Evolutionary conservation across 2,797 vertebrate genomes (phyloP).

Genomic region (Poliocrania exsul): DNA sequence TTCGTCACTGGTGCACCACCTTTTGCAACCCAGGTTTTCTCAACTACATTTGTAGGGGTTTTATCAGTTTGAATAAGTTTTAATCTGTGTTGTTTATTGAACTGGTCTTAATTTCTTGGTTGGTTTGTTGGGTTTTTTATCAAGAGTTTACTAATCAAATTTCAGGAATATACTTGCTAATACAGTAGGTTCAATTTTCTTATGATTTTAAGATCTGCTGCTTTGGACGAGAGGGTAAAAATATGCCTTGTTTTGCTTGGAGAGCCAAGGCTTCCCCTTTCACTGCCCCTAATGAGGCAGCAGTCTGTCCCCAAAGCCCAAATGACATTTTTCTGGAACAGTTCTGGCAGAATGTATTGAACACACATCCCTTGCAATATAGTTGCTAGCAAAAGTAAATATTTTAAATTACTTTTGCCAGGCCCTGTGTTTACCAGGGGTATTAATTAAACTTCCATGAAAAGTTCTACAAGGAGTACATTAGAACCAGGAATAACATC

Average conservation of each 20-base stretch:
- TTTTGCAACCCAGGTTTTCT: not conserved
- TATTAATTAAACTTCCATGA: conserved; percentile 31
- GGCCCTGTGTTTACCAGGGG: not conserved
- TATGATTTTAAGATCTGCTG: not conserved
- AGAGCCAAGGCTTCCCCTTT: not conserved
- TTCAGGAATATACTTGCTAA: not conserved
- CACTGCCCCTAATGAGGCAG: conserved; percentile 36
- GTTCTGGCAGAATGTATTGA: not conserved
- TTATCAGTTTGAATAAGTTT: not conserved
- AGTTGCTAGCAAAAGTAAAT: conserved; percentile 23
- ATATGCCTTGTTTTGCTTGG: not conserved
- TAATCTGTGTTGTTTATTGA: not conserved
- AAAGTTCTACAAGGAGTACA: not conserved
- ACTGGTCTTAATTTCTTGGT: not conserved
- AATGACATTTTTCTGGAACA: conserved; percentile 30
- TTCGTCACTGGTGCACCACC: not conserved
- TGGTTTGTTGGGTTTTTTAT: not conserved
- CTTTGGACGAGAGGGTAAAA: not conserved
- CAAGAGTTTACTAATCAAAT: not conserved
- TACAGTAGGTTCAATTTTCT: not conserved
- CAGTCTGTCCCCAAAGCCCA: conserved; percentile 35
- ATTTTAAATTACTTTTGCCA: not conserved
- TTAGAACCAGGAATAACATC: not conserved
- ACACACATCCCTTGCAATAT: not conserved
- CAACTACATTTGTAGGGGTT: not conserved